Conservation (phyloP, 2,888 invertebrate species). For the Rhyacophila evoluta region DNA sequence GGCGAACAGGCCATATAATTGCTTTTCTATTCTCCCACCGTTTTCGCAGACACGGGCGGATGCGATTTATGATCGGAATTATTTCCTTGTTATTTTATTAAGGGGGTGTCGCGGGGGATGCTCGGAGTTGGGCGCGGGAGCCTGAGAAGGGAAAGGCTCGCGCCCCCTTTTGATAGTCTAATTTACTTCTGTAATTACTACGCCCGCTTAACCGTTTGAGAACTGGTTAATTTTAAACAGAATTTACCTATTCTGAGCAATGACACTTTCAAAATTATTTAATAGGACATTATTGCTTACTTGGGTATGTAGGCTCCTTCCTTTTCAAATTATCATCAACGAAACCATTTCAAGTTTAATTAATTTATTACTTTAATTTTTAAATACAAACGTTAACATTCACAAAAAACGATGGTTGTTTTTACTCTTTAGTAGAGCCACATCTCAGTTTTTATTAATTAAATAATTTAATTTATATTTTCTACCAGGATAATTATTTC, state of each 20-base stretch:
- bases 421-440: no score
- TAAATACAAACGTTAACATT: no score
- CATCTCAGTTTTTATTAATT: no score
- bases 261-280: neutral
- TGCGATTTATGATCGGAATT: slow-evolving; percentile 69
- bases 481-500: no score
- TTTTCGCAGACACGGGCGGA: slow-evolving; percentile 49
- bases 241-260: slow-evolving; percentile 14
- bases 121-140: neutral
- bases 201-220: slow-evolving; percentile 28
- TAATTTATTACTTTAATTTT: no score
- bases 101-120: slow-evolving; percentile 63
- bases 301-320: no score
- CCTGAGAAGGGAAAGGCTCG: slow-evolving; percentile 17
- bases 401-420: no score
- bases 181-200: slow-evolving; percentile 53
- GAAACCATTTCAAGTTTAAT: no score
- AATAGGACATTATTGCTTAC: neutral
- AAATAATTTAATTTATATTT: no score
- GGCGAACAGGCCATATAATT: slow-evolving; percentile 65
- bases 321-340: no score
- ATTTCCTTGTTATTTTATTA: slow-evolving; percentile 71
- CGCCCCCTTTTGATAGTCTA: slow-evolving; percentile 52
- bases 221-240: slow-evolving; percentile 24
- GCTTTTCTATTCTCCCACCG: slow-evolving; percentile 71